Base-by-base conservation (phyloP, 2,888 invertebrate species). In the Calameuta pallipes region DNA sequence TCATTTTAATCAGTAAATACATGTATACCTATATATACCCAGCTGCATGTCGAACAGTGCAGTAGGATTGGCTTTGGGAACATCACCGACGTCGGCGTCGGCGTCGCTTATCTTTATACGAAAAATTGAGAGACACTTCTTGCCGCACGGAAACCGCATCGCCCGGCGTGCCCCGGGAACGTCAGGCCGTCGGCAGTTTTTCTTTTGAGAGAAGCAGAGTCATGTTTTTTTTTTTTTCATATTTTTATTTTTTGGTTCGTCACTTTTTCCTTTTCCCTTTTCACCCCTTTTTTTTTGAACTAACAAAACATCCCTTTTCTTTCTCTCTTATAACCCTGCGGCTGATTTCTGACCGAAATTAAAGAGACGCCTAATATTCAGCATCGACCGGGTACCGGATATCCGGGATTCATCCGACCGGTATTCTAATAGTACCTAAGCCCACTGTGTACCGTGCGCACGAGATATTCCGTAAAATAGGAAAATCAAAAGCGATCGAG, bases 281-380 rank as follows among this genome's bases (percentile, higher is more conserved):
- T 36, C 33, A 9, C 0, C 33, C 13, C 11, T 4, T 36, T 36
- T 31, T 71, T 71, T 69, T 33, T n/a, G n/a, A 4, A 37, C 36
- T 33, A 68, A 75, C 34, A 31, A 41, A 41, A 78, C 23, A 13
- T 12, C 6, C 33, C 37, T 34, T 75, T 23, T 68, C 70, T 81
- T 76, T 76, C 74, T 74, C 56, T 76, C 80, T 74, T 75, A 15
- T 13, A 56, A 23, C 56, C 56, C 56, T 56, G 23, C 56, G 56
- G 56, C 23, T 56, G 23, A 56, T 23, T 9, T 56, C 23, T 9
- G 56, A 1, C 23, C 2, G 56, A 23, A 23, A 56, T 56, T 23
- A 56, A 23, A 56, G 56, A 23, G 56, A 23, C 23, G 56, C 6
- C 56, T 56, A 56, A 56, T 23, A 23, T 56, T 23, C 56, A 23